Percentiles rank a stretch among this genome's conserved stretches.
phyloP scores from a whole-genome alignment of 2,888 invertebrate genomes.

The Noctua fimbriata region DNA sequence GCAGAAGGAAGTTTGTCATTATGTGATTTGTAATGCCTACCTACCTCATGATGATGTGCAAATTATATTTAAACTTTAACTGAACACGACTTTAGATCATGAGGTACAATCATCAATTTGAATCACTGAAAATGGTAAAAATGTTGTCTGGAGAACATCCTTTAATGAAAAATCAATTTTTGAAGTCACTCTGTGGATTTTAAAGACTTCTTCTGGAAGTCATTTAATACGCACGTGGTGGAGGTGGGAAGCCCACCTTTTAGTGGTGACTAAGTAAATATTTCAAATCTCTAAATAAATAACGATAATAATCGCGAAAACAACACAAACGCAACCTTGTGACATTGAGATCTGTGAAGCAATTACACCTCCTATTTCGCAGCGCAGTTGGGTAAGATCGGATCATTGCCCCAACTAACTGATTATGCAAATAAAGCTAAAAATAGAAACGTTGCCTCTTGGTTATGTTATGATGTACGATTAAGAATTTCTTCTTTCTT shows the following conservation, averaged over 20 bases:
- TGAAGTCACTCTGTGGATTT: not conserved
- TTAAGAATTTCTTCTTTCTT: not conserved
- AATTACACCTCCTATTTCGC: constrained; percentile 61
- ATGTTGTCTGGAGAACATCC: not conserved
- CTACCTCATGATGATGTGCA: not conserved
- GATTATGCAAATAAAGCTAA: constrained; percentile 57
- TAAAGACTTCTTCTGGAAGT: not conserved
- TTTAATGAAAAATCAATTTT: not conserved
- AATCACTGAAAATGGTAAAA: too few relatives aligned
- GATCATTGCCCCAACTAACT: constrained; percentile 54
- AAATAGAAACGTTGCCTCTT: constrained; percentile 21
- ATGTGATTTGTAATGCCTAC: constrained; percentile 4
- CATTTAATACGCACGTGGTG: not conserved
- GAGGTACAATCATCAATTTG: not conserved
- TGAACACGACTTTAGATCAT: not conserved
- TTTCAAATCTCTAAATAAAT: constrained; percentile 1
- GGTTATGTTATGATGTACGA: not conserved
- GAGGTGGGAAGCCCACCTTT: too few relatives aligned
- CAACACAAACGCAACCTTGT: constrained; percentile 38
- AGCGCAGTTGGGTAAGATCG: constrained; percentile 60
- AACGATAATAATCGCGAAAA: constrained; percentile 24
- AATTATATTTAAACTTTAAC: not conserved
- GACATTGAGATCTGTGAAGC: constrained; percentile 61
- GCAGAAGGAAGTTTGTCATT: constrained; percentile 9
- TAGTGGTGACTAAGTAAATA: not conserved